Conservation (phyloP, 35 echinoderm and acorn worm species). For the Patiria miniata region DNA sequence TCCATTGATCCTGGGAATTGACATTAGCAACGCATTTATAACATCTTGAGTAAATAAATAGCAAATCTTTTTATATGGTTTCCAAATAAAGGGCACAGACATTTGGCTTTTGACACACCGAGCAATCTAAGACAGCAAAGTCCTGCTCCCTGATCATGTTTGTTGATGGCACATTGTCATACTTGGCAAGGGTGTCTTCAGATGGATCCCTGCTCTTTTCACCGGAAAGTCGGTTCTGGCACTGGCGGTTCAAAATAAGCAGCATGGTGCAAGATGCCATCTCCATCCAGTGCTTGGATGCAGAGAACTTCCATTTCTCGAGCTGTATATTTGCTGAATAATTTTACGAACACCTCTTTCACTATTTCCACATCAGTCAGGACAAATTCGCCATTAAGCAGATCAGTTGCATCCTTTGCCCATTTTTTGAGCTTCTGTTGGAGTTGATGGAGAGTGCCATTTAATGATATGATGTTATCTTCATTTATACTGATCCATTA, state of each 20-base stretch:
- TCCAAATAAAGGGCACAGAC: neutral
- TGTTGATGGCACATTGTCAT: constrained; percentile 44
- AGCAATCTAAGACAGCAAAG: constrained; percentile 42
- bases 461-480: constrained; percentile 17
- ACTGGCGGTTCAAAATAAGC: constrained; percentile 50
- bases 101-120: constrained; percentile 24
- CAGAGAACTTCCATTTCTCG: constrained; percentile 14
- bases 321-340: constrained; percentile 15
- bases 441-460: neutral
- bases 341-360: constrained; percentile 26
- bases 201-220: constrained; percentile 32
- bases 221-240: constrained; percentile 43
- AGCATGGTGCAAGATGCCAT: constrained; percentile 34
- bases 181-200: neutral
- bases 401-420: neutral
- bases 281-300: constrained; percentile 45
- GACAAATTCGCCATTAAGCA: neutral
- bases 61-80: neutral
- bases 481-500: constrained; percentile 3
- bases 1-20: neutral
- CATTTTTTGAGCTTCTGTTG: constrained; percentile 35
- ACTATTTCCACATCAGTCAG: neutral
- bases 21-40: neutral
- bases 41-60: neutral
- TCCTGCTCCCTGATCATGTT: constrained; percentile 56